phyloP scores from a whole-genome alignment of 30 jellyfish, hydroid and myxozoan genomes.

The Mastigias papua region DNA sequence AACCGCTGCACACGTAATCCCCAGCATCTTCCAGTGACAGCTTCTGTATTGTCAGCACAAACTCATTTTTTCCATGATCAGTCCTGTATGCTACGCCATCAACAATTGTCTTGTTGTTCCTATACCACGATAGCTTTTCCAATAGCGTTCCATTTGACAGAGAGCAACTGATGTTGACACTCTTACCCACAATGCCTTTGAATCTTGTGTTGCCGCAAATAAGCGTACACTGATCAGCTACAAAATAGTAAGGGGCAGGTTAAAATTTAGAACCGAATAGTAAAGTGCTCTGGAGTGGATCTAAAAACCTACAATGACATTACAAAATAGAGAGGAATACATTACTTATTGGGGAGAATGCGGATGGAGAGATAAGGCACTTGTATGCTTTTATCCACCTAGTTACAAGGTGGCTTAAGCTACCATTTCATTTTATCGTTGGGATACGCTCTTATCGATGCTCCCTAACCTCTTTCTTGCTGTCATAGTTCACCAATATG shows the following conservation, averaged over 20 bases:
- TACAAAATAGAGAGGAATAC: too few species aligned
- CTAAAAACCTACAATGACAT: too few species aligned
- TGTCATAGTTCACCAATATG: too few species aligned
- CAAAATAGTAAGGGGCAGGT: background rate
- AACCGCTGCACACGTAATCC: constrained; percentile 27
- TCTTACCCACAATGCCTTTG: background rate
- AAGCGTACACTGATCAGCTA: constrained; percentile 2
- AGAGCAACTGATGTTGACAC: background rate
- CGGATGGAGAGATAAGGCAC: too few species aligned
- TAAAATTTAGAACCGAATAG: too few species aligned
- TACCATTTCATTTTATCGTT: too few species aligned
- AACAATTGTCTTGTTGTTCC: background rate
- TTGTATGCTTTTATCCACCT: too few species aligned
- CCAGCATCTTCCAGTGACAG: background rate
- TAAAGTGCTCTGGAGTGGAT: too few species aligned
- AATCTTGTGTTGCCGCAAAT: background rate
- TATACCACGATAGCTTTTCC: constrained; percentile 13
- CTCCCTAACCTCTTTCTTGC: too few species aligned
- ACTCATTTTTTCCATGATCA: background rate
- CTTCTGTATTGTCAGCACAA: background rate
- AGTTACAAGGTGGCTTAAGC: too few species aligned
- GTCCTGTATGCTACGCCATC: background rate
- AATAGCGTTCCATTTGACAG: constrained; percentile 5
- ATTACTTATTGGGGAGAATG: too few species aligned
- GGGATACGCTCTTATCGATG: too few species aligned